These are phyloP conservation scores for Pangasius djambal DNA, from an alignment of 2,797 vertebrate species.

Conservation along the genomic window DNA sequence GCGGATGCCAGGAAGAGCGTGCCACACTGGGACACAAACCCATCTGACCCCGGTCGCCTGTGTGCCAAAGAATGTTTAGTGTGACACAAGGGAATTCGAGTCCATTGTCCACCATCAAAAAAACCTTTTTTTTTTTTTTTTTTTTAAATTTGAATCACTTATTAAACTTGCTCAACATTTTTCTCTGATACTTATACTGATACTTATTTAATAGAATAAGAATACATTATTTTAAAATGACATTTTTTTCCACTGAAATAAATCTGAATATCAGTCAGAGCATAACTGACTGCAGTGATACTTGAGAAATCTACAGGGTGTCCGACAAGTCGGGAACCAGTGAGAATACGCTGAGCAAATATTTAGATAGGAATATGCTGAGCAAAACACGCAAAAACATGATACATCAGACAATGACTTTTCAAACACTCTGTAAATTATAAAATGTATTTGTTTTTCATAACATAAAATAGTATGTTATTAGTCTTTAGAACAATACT, in stretches of 20 bases:
- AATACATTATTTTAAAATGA: background rate
- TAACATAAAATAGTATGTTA: background rate
- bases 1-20: conserved; percentile 35
- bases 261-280: background rate
- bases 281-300: background rate
- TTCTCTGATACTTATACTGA: background rate
- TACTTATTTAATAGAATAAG: background rate
- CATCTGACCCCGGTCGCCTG: conserved; percentile 27
- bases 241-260: background rate
- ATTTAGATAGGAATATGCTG: background rate
- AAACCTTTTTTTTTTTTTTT: too few species aligned
- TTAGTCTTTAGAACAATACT: background rate
- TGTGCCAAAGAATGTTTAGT: conserved; percentile 31
- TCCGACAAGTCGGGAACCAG: background rate
- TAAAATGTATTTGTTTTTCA: background rate
- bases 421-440: too few species aligned
- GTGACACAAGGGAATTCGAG: conserved; percentile 14
- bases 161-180: background rate
- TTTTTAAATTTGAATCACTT: background rate
- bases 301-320: background rate
- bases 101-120: background rate
- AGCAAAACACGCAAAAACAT: background rate
- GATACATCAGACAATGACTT: too few species aligned
- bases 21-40: conserved; percentile 30
- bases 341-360: background rate